These are phyloP conservation scores for Noturus placidus DNA, from an alignment of 2,113 vertebrate species.

Conservation along the genomic window DNA sequence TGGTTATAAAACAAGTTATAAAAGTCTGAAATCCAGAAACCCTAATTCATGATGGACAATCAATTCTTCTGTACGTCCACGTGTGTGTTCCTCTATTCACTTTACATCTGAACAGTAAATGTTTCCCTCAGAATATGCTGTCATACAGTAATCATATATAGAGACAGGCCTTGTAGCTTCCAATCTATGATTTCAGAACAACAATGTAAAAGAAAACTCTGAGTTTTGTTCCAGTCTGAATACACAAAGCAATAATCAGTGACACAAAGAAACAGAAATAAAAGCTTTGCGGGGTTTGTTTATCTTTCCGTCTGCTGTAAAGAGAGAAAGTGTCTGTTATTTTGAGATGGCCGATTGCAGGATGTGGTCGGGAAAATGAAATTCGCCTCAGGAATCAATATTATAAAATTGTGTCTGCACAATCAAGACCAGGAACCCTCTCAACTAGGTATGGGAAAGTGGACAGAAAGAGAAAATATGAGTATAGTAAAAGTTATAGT, in stretches of 20 bases:
- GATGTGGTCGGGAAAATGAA: constrained; percentile 7
- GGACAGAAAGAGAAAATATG: constrained; percentile 3
- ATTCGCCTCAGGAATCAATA: constrained; percentile 21
- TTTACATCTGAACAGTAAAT: neutral
- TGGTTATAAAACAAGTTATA: neutral
- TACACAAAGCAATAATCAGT: constrained; percentile 22
- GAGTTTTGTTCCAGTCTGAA: neutral
- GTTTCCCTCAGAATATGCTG: neutral
- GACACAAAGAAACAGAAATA: constrained; percentile 13
- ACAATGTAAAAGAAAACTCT: neutral
- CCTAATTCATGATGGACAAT: neutral
- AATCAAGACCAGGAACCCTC: neutral
- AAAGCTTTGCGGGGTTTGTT: constrained; percentile 23
- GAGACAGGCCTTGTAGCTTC: neutral
- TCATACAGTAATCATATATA: neutral
- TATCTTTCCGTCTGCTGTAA: neutral
- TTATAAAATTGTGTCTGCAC: constrained; percentile 19
- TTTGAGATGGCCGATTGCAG: neutral
- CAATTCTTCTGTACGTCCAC: neutral
- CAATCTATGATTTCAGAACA: neutral
- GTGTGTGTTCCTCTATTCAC: neutral
- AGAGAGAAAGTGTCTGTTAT: constrained; percentile 4
- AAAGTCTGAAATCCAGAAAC: neutral
- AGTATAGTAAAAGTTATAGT: neutral
- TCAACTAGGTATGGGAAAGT: neutral